Evolutionary conservation across 2,113 vertebrate species (phyloP).

Genomic region (Raja brachyura): DNA sequence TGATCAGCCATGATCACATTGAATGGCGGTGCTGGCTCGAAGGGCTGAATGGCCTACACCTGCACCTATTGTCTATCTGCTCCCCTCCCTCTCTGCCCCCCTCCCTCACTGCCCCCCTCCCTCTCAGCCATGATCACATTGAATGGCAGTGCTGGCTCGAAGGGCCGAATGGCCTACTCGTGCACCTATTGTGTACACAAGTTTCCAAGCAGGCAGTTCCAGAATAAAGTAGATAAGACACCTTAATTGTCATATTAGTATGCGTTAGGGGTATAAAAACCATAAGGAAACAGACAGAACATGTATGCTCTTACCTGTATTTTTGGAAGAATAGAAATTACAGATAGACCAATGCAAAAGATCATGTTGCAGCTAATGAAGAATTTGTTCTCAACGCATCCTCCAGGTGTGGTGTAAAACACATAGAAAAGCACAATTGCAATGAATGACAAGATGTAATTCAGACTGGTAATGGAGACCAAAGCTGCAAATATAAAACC

Average conservation of each 20-base stretch:
- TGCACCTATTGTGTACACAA: not conserved
- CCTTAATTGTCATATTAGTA: not conserved
- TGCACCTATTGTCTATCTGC: too few species aligned
- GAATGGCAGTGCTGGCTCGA: too few species aligned
- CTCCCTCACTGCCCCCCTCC: too few species aligned
- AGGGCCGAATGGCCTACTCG: too few species aligned
- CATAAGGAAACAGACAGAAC: not conserved
- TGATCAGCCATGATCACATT: too few species aligned
- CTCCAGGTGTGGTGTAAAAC: constrained; percentile 72
- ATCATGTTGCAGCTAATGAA: constrained; percentile 85
- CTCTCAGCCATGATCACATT: too few species aligned
- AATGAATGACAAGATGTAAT: constrained; percentile 65
- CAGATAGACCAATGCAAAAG: constrained; percentile 68
- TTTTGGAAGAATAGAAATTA: constrained; percentile 74
- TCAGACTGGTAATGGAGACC: constrained; percentile 60
- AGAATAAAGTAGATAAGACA: not conserved
- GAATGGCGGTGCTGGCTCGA: too few species aligned
- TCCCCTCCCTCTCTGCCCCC: too few species aligned
- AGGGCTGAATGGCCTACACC: too few species aligned
- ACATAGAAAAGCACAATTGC: constrained; percentile 61
- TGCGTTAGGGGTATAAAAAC: not conserved
- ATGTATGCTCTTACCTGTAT: constrained; percentile 68
- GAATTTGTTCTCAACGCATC: constrained; percentile 78
- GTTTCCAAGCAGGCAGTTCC: not conserved
- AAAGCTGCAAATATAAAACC: constrained; percentile 59